Conservation (phyloP, 1,140 invertebrate species). For the Nomia melanderi region DNA sequence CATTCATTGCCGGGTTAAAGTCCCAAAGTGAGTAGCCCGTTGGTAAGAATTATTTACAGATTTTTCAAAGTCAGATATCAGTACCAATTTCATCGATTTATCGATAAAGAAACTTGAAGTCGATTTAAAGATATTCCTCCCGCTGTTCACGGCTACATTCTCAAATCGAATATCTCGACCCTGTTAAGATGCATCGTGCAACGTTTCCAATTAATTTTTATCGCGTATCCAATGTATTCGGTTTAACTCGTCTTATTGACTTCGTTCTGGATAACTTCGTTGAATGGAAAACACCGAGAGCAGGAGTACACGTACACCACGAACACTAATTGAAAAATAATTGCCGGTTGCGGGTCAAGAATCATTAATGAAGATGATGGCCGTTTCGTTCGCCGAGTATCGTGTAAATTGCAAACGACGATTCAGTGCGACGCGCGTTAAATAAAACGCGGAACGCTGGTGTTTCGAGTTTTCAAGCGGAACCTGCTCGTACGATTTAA, state of each 20-base stretch:
- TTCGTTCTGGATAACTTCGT: neutral
- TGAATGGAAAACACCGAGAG: neutral
- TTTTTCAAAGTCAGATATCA: too few species aligned
- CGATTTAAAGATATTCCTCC: too few species aligned
- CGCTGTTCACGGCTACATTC: neutral
- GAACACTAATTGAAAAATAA: neutral
- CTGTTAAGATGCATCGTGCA: neutral
- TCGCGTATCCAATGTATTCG: neutral
- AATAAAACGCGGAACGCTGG: neutral
- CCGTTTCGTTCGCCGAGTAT: neutral
- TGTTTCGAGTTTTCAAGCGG: neutral
- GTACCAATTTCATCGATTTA: too few species aligned
- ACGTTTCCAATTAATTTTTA: neutral
- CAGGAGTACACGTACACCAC: neutral
- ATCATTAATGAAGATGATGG: neutral
- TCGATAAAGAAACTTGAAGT: too few species aligned
- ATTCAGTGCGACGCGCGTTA: neutral
- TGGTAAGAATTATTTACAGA: too few species aligned
- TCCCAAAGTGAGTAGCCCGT: too few species aligned
- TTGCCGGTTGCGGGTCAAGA: neutral
- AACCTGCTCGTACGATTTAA: neutral
- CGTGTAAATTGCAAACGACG: too few species aligned
- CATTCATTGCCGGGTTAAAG: too few species aligned
- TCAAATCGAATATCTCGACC: neutral
- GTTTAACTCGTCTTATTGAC: neutral